phyloP scores from a whole-genome alignment of 1,140 invertebrate species.

The Caenorhabditis brenneri region DNA sequence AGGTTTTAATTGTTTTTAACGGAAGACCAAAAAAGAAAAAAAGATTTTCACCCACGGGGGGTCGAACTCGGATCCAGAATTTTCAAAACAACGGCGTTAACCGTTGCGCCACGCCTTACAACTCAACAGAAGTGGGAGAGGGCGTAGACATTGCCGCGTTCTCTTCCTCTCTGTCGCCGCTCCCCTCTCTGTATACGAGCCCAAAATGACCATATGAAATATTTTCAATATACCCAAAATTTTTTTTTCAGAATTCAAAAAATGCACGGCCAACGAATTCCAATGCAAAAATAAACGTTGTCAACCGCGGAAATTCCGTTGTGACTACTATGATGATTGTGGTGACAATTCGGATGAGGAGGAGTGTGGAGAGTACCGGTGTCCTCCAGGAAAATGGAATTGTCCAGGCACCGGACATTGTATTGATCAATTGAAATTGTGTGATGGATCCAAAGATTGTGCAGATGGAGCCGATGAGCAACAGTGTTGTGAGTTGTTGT shows the following conservation, averaged over 20 bases:
- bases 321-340: constrained; percentile 73
- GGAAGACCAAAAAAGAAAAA: too few relatives aligned
- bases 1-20: constrained; percentile 66
- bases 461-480: constrained; percentile 88
- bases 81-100: too few relatives aligned
- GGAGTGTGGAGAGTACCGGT: constrained; percentile 84
- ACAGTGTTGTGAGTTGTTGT: constrained; percentile 60
- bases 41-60: too few relatives aligned
- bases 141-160: too few relatives aligned
- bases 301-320: constrained; percentile 78
- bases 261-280: constrained; percentile 88
- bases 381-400: constrained; percentile 88
- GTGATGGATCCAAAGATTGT: constrained; percentile 87
- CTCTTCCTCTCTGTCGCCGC: too few relatives aligned
- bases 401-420: constrained; percentile 83
- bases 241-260: constrained; percentile 80
- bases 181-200: too few relatives aligned
- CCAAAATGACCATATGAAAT: too few relatives aligned
- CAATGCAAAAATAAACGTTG: constrained; percentile 89
- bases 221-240: background rate
- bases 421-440: constrained; percentile 84
- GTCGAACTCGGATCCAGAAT: too few relatives aligned
- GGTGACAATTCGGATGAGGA: constrained; percentile 79
- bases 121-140: too few relatives aligned
- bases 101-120: too few relatives aligned